Evolutionary conservation across 2,888 invertebrate genomes (phyloP).

Genomic region (Drosophila pegasa): DNA sequence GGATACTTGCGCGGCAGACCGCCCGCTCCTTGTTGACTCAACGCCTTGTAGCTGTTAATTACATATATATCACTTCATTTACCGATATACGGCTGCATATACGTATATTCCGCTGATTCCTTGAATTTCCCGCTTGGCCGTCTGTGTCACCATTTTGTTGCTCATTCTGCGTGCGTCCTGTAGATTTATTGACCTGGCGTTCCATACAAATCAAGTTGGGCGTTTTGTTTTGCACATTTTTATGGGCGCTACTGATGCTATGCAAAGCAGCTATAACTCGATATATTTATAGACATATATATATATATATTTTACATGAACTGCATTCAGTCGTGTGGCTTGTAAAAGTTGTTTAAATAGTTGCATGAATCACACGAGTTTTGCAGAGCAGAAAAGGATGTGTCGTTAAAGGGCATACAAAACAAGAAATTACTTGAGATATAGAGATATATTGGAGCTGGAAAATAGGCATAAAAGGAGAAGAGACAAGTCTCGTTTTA

Average conservation of each 20-base stretch:
- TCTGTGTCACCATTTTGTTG: conserved; percentile 50
- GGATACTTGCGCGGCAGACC: conserved; percentile 7
- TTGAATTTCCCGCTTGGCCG: conserved; percentile 18
- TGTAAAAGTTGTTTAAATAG: conserved; percentile 6
- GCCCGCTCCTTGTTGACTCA: conserved; percentile 42
- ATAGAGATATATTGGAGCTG: too few species aligned
- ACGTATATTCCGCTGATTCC: conserved; percentile 13
- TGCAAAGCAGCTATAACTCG: conserved; percentile 54
- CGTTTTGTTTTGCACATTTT: conserved; percentile 79
- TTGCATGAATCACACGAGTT: conserved; percentile 11
- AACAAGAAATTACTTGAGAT: too few species aligned
- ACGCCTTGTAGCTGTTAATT: conserved; percentile 60
- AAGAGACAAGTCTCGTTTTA: too few species aligned
- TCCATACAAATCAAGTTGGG: conserved; percentile 66
- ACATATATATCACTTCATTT: conserved; percentile 70
- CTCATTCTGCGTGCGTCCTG: conserved; percentile 29
- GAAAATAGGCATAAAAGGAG: too few species aligned
- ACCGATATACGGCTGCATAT: conserved; percentile 1
- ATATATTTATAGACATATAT: neutral
- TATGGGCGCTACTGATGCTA: conserved; percentile 82
- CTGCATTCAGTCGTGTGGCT: neutral
- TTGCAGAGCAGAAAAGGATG: neutral
- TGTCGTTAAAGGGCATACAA: neutral
- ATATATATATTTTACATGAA: neutral
- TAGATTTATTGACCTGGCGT: conserved; percentile 58